Base-by-base conservation (phyloP, 1,140 invertebrate species). In the Latrodectus geometricus region DNA sequence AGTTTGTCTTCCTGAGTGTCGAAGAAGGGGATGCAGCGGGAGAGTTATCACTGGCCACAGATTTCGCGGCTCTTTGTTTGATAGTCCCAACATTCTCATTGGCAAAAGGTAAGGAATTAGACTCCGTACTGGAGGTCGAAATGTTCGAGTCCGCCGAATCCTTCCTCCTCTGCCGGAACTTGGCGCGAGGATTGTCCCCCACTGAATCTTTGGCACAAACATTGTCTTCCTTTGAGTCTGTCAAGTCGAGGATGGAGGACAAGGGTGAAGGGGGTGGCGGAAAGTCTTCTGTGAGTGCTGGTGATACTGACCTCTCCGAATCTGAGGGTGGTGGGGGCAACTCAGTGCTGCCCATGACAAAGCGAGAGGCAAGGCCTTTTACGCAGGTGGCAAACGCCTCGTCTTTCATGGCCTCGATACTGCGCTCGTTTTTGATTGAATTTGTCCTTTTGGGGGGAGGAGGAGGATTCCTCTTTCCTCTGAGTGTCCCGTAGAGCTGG, bases 61-160 rank as follows among this genome's bases (percentile, higher is more conserved):
- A 87, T 96, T 96, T 66, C 93, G 87, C 65, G 88, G 88, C 90
- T 86, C 95, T 92, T 88, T 96, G 96, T 89, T 98, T 98, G 90
- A 99, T 99, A 48, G 98, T 99, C 14, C 98, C 98, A 56, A 97
- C 97, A 92, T 99, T 99, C 90, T 99, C 98, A 91, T 99, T 99
- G 86, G 98, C 98, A 92, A 99, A 99, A 65, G 98, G 98, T 90
- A 99, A 94, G 89, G 97, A 97, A 91, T 99, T 97, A 35, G 97
- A 98, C 92, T 98, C 92, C 78, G 96, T 97, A 92, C 97, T 98
- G 87, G 97, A 97, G 4, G 90, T 90, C 5, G 92, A 91, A 35
- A 89, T 88, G 92, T 95, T 97, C 89, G 97, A 98, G 95, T 97
- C 89, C 88, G 80, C 90, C 87, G 90, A 90, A 70, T 84, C 89